Evolutionary conservation across 1,140 invertebrate species (phyloP).

Genomic region (Nephila pilipes): DNA sequence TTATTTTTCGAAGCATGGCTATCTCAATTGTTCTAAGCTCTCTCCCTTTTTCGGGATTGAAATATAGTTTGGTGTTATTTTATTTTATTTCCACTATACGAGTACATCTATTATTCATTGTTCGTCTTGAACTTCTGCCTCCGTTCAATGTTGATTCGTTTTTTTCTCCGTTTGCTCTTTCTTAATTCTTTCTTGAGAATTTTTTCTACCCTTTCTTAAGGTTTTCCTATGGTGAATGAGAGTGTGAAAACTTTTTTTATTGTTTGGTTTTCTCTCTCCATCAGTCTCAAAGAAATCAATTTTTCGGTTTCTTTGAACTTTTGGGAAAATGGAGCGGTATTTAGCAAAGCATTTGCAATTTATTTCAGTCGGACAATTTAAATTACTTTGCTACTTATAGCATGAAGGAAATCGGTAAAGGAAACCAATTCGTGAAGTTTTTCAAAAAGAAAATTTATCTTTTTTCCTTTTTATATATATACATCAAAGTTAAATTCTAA

Average conservation of each 20-base stretch:
- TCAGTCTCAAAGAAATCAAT: background rate
- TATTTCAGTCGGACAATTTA: background rate
- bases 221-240: background rate
- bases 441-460: background rate
- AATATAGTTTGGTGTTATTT: constrained; percentile 27
- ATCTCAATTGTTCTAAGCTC: background rate
- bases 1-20: constrained; percentile 23
- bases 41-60: background rate
- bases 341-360: background rate
- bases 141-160: background rate
- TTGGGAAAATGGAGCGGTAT: background rate
- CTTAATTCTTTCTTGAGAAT: constrained; percentile 2
- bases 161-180: constrained; percentile 6
- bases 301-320: constrained; percentile 7
- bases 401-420: too few relatives aligned
- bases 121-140: constrained; percentile 18
- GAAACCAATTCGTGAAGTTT: too few relatives aligned
- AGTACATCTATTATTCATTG: constrained; percentile 29
- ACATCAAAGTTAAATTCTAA: background rate
- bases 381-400: too few relatives aligned
- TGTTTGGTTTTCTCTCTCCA: background rate
- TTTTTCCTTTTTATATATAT: background rate
- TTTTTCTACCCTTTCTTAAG: background rate
- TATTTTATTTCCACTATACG: constrained; percentile 57
- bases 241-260: background rate